phyloP scores from a whole-genome alignment of 2,113 vertebrate species.

The Anas platyrhynchos region DNA sequence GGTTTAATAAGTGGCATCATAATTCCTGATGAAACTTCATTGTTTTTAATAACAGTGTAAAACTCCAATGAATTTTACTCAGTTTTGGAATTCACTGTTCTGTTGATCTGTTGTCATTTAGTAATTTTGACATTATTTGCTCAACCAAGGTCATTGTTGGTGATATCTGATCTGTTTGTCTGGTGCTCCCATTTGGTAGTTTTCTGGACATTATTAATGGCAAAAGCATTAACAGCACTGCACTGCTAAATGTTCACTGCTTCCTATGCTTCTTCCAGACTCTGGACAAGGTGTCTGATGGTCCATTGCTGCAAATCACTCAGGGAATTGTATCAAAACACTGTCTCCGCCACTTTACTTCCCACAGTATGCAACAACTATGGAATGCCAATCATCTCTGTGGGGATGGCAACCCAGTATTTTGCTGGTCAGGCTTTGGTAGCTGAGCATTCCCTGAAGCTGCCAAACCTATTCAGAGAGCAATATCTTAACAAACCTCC shows the following conservation, averaged over 20 bases:
- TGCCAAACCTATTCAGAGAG: not conserved
- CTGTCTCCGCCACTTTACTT: not conserved
- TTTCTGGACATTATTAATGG: not conserved
- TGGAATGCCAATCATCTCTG: not conserved
- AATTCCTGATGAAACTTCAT: not conserved
- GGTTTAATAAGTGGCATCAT: not conserved
- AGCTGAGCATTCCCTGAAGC: not conserved
- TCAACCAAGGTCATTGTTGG: not conserved
- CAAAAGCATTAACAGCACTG: too few species aligned
- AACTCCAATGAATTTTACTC: not conserved
- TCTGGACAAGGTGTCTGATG: not conserved
- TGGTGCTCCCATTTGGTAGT: not conserved
- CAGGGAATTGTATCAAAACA: not conserved
- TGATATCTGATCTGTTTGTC: not conserved
- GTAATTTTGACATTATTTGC: not conserved
- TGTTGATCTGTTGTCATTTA: not conserved
- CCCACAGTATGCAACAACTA: not conserved
- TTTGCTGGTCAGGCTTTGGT: not conserved
- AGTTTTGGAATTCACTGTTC: not conserved
- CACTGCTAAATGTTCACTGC: not conserved
- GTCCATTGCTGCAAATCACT: not conserved
- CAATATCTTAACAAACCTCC: not conserved
- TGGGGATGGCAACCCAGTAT: rapidly evolving
- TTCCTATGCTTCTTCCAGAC: not conserved
- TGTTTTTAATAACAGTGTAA: not conserved